Percentiles rank a stretch among this genome's conserved stretches.
Conservation (phyloP, 1,140 invertebrate genomes). For the Macrotrachela quadricornifera region DNA sequence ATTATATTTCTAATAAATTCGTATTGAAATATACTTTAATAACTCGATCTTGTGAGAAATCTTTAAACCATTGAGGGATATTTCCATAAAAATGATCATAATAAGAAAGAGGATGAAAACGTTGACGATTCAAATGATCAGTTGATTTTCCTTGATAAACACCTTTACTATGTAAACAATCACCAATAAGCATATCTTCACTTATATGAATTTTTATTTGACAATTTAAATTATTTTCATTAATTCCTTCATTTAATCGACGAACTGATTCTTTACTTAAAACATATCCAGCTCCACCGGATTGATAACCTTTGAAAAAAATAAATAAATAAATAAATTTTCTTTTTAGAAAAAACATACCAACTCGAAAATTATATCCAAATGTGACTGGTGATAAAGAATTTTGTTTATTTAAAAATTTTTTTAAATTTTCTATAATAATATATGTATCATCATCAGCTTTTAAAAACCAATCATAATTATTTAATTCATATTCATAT, state of each 20-base stretch:
- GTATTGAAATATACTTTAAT: too few species aligned
- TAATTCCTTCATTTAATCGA: conserved; percentile 16
- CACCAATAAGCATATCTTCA: conserved; percentile 81
- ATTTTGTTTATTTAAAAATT: conserved; percentile 10
- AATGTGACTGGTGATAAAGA: conserved; percentile 20
- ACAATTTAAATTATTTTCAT: too few species aligned
- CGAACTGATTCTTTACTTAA: conserved; percentile 39
- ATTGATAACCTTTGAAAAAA: conserved; percentile 16
- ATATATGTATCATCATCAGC: conserved; percentile 17
- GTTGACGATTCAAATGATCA: conserved; percentile 55
- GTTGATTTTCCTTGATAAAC: conserved; percentile 64
- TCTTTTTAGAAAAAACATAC: too few species aligned
- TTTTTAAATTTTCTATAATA: conserved; percentile 13
- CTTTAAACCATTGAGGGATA: too few species aligned
- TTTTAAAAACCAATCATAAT: conserved; percentile 20
- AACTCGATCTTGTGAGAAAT: too few species aligned
- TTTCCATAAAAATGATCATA: too few species aligned
- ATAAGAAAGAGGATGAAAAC: too few species aligned
- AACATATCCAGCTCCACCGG: conserved; percentile 48
- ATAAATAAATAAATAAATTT: too few species aligned
- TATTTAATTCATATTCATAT: conserved; percentile 36
- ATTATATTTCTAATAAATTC: too few species aligned
- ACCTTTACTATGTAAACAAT: conserved; percentile 62
- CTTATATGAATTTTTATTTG: conserved; percentile 27
- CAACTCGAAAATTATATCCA: conserved; percentile 26